Percentiles rank a stretch among this genome's conserved stretches.
Evolutionary conservation across 2,888 invertebrate species (phyloP).

Genomic region (Ichneumon xanthorius): DNA sequence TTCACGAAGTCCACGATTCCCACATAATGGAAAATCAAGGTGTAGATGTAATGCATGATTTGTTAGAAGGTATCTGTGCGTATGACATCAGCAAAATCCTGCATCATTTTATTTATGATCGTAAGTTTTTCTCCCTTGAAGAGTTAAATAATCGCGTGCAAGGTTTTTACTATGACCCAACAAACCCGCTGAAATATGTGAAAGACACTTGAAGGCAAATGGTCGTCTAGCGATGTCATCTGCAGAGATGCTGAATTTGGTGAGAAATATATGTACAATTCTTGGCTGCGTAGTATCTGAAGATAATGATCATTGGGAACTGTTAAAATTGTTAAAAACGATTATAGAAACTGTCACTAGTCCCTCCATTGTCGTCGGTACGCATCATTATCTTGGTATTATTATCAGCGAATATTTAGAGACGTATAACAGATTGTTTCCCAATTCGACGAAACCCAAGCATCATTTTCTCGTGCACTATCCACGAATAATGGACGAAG

Average conservation of each 20-base stretch:
- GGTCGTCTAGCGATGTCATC: conserved; percentile 43
- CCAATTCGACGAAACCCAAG: conserved; percentile 66
- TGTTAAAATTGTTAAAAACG: background rate
- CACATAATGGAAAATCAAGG: conserved; percentile 44
- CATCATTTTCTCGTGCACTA: conserved; percentile 71
- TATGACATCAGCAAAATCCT: conserved; percentile 49
- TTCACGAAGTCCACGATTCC: conserved; percentile 29
- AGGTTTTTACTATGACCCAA: conserved; percentile 42
- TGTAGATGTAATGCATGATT: conserved; percentile 57
- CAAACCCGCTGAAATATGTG: conserved; percentile 46
- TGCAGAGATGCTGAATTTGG: conserved; percentile 46
- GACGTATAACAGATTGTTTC: conserved; percentile 49
- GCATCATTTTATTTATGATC: conserved; percentile 37
- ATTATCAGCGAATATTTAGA: conserved; percentile 61
- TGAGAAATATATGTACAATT: conserved; percentile 36
- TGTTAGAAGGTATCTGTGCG: conserved; percentile 58
- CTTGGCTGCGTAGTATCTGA: conserved; percentile 68
- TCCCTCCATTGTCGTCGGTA: conserved; percentile 36
- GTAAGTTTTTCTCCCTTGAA: conserved; percentile 58
- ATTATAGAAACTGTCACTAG: conserved; percentile 17
- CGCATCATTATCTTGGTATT: conserved; percentile 46
- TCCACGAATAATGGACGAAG: conserved; percentile 60
- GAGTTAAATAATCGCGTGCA: conserved; percentile 37
- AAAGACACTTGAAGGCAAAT: conserved; percentile 32
- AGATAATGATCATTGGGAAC: conserved; percentile 68